Base-by-base conservation (phyloP, 2,797 vertebrate species). In the Neostethus bicornis region DNA sequence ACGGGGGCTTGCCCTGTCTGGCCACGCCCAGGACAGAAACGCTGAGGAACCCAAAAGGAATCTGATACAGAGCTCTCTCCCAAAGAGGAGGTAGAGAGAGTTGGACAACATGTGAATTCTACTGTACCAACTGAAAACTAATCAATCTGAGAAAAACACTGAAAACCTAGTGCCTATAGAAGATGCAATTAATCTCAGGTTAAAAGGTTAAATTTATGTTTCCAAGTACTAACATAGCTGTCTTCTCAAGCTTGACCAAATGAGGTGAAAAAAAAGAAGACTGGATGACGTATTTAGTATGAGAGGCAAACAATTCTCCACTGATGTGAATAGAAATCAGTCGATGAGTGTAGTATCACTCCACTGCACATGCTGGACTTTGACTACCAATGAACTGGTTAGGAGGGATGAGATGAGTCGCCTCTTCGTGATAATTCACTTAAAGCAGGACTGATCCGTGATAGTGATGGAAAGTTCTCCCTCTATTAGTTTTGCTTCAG, bases 321-420 rank as follows among this genome's bases (percentile, higher is more conserved):
- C 66, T 61, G 64, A 61, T 41, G 73, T 61, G 67, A 70, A 69
- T 75, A 37, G 39, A 59, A 65, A 73, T 42, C 68, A 47, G 62
- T 69, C 53, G 72, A 75, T 78, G 55, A 70, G 38, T 10, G 0
- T 2, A 7, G 52, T 48, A 9, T 43, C 34, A 2, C 48, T 32
- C 20, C 26, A 61, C 51, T 51, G 10, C 60, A 52, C 52, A 48
- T 4, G 53, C 2, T 6, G 9, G 2, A 35, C 8, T 51, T 60
- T 67, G 70, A 70, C 68, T 73, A 31, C 68, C 73, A 66, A 78
- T 80, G 57, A 61, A 75, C 69, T 35, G 19, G 51, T 83, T 66
- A 52, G 54, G 13, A 47, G 45, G 61, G 49, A 45, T n/a, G 10
- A 45, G 42, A 63, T 24, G 21, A 49, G 23, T 34, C 42, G 16